Evolutionary conservation across 2,113 vertebrate species (phyloP), one percentile per base, ranked within the genome.

Genomic region (Ictalurus punctatus): DNA sequence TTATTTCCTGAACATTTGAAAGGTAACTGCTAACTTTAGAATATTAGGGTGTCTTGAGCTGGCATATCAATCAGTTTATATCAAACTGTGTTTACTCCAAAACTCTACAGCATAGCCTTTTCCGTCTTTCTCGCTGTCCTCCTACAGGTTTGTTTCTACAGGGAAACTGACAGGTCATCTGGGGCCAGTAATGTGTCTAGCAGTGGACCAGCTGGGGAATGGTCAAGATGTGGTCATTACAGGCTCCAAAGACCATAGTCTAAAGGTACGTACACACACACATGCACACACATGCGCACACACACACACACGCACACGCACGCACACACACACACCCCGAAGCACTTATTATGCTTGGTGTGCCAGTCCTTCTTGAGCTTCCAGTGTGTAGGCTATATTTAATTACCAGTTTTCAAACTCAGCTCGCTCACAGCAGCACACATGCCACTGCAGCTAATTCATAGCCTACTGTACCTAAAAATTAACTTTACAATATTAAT

Each of bases 221-320:
- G 97, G 98, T 82, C 98, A 99, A 92, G 98, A 99, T 91, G 92
- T 98, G n/a, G 97, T 99, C 90, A 94, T 99, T 90, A 99, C 98
- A n/a, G 98, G 98, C 88, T 99, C 98, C 87, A 99, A 98, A 92
- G 98, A 99, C 87, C 98, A 97, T 92, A 97, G 97, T 85, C 95
- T 99, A 76, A 99, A 97, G 96, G 98, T 99, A 95, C 34, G 91
- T 13, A 58, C 89, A 69, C 87, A 63, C 44, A 84, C 0, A 84
- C 54, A 95, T 40, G 91, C 14, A 56, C 12, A 73, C 69, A 85
- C 54, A 79, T 5, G 25, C 89, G 61, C 90, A 56, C 30, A 27
- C 89, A 69, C 87, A 63, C 44, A 84, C 0, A 84, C 54, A 95
- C 44, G 91, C 17, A 56, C 12, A 65, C 89, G 59, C 90, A 44